phyloP scores from a whole-genome alignment of 2,888 invertebrate species.

The Lydus trimaculatus region DNA sequence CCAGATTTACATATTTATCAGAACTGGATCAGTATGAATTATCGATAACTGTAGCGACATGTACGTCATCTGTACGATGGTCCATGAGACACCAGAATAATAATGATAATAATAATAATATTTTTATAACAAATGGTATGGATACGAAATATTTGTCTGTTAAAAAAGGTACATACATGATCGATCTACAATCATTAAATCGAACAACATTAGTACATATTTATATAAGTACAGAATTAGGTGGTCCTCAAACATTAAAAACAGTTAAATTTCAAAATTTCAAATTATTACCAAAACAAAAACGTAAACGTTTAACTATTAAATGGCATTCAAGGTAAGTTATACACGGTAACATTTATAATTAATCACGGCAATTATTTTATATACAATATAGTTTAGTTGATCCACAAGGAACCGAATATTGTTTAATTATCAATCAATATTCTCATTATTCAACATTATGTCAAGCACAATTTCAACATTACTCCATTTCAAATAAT shows the following conservation, averaged over 20 bases:
- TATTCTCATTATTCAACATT: conserved; percentile 60
- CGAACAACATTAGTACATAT: conserved; percentile 51
- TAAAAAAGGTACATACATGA: conserved; percentile 36
- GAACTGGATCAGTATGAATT: conserved; percentile 36
- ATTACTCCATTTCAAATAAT: conserved; percentile 27
- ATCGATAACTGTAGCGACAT: conserved; percentile 43
- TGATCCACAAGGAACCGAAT: conserved; percentile 62
- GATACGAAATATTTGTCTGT: conserved; percentile 38
- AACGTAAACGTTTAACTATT: conserved; percentile 49
- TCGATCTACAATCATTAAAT: conserved; percentile 43
- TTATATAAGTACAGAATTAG: conserved; percentile 56
- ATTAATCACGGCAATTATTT: background rate
- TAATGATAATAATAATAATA: conserved; percentile 19
- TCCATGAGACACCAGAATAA: conserved; percentile 33
- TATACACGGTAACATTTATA: background rate
- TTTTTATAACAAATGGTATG: conserved; percentile 32
- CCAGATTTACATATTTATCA: conserved; percentile 42
- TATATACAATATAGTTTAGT: conserved; percentile 59
- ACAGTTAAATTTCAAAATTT: conserved; percentile 41
- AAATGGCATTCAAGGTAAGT: conserved; percentile 57
- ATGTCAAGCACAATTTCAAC: conserved; percentile 61
- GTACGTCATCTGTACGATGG: conserved; percentile 46
- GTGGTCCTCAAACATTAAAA: conserved; percentile 53
- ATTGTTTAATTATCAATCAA: conserved; percentile 64
- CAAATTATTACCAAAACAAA: conserved; percentile 48